Percentiles rank a stretch among this genome's conserved stretches.
phyloP scores from a whole-genome alignment of 2,797 vertebrate species.

The Enteromius paludinosus region DNA sequence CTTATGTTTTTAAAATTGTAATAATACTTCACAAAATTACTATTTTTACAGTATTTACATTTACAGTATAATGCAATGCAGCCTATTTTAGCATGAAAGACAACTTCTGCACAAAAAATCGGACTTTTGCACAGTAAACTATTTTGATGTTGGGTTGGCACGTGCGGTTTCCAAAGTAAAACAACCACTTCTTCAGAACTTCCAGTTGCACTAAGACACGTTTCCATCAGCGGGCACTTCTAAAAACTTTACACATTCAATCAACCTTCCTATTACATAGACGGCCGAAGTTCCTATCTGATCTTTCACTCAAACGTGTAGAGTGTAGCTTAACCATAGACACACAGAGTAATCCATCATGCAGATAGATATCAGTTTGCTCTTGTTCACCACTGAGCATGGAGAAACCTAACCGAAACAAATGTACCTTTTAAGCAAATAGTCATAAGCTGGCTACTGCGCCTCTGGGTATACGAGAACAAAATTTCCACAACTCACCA shows the following conservation, averaged over 20 bases:
- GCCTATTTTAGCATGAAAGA: neutral
- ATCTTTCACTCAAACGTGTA: constrained; percentile 55
- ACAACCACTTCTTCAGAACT: neutral
- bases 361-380: constrained; percentile 72
- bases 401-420: constrained; percentile 36
- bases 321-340: constrained; percentile 26
- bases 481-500: constrained; percentile 44
- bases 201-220: neutral
- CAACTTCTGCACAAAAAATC: neutral
- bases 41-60: neutral
- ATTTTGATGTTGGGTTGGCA: neutral
- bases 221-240: neutral
- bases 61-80: no score
- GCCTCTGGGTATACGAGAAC: constrained; percentile 22
- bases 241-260: constrained; percentile 41
- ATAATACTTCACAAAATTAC: neutral
- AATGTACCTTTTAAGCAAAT: neutral
- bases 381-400: constrained; percentile 21
- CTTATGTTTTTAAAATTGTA: neutral
- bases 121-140: neutral
- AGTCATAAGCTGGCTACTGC: constrained; percentile 15
- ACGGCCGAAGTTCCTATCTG: constrained; percentile 46
- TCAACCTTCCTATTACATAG: constrained; percentile 37
- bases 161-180: neutral
- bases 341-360: constrained; percentile 76